Percentiles rank a stretch among this genome's conserved stretches.
Conservation (phyloP, 2,888 invertebrate species). For the Lasioglossum calceatum region DNA sequence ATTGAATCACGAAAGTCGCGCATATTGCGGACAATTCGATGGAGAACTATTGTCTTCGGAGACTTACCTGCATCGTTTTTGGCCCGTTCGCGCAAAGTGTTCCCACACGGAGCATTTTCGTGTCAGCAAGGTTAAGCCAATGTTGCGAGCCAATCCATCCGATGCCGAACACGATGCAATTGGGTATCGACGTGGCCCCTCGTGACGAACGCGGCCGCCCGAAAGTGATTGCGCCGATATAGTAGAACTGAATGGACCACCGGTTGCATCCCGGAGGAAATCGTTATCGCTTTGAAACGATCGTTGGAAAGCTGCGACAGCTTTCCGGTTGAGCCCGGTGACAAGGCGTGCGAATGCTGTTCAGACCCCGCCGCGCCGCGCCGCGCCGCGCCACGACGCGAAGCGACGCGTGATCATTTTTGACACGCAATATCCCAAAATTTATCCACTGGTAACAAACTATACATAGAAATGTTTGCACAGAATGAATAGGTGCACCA, state of each 20-base stretch:
- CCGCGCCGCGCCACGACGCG: too few species aligned
- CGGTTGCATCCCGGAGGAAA: slow-evolving; percentile 53
- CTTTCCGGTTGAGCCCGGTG: background rate
- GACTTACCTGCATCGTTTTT: background rate
- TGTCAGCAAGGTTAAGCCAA: slow-evolving; percentile 5
- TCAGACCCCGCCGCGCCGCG: background rate
- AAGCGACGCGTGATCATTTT: background rate
- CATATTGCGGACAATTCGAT: background rate
- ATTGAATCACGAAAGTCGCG: background rate
- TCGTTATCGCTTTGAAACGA: slow-evolving; percentile 47
- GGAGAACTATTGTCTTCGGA: background rate
- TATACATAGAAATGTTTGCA: background rate
- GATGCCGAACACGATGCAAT: slow-evolving; percentile 8
- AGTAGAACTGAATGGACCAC: slow-evolving; percentile 52
- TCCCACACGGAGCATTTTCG: background rate
- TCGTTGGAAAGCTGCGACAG: slow-evolving; percentile 6
- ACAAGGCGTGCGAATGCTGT: background rate
- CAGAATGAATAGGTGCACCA: background rate
- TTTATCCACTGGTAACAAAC: background rate
- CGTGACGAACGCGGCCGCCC: slow-evolving; percentile 34
- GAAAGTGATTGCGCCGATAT: slow-evolving; percentile 35
- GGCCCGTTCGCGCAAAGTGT: background rate
- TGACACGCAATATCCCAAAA: background rate
- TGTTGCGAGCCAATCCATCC: slow-evolving; percentile 14
- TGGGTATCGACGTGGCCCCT: slow-evolving; percentile 17